phyloP scores from a whole-genome alignment of 2,888 invertebrate species.

The Leptopilina syphax region DNA sequence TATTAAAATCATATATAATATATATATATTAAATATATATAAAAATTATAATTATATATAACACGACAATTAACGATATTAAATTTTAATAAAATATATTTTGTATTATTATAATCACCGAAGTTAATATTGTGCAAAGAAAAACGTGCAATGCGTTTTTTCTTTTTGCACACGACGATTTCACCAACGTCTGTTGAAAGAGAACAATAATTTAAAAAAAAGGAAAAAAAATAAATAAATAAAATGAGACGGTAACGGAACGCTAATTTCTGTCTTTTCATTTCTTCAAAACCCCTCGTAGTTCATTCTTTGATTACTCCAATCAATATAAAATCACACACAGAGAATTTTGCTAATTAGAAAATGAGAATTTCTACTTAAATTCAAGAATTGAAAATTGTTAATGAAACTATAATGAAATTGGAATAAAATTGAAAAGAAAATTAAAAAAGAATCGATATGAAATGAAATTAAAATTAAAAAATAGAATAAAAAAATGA shows the following conservation, averaged over 20 bases:
- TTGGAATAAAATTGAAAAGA: too few species aligned
- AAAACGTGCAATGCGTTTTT: slow-evolving; percentile 49
- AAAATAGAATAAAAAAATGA: too few species aligned
- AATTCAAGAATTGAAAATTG: neutral
- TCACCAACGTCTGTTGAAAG: slow-evolving; percentile 61
- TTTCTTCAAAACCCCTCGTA: slow-evolving; percentile 48
- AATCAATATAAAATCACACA: slow-evolving; percentile 28
- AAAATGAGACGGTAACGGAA: slow-evolving; percentile 58
- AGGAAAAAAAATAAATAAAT: slow-evolving; percentile 49
- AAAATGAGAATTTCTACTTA: neutral
- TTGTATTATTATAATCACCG: slow-evolving; percentile 70
- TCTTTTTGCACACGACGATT: slow-evolving; percentile 56
- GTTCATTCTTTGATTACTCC: slow-evolving; percentile 7
- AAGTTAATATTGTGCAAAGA: slow-evolving; percentile 57
- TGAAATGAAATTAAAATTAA: too few species aligned
- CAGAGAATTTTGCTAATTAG: slow-evolving; percentile 20
- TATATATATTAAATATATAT: slow-evolving; percentile 58
- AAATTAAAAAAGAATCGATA: too few species aligned
- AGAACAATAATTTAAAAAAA: slow-evolving; percentile 42
- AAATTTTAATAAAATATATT: slow-evolving; percentile 70
- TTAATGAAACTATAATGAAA: neutral
- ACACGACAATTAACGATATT: slow-evolving; percentile 41
- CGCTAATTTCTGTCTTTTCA: slow-evolving; percentile 54
- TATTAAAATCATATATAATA: slow-evolving; percentile 45
- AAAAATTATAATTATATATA: slow-evolving; percentile 62